Evolutionary conservation across 1,140 invertebrate species (phyloP).

Genomic region (Drosophila lacteicornis): DNA sequence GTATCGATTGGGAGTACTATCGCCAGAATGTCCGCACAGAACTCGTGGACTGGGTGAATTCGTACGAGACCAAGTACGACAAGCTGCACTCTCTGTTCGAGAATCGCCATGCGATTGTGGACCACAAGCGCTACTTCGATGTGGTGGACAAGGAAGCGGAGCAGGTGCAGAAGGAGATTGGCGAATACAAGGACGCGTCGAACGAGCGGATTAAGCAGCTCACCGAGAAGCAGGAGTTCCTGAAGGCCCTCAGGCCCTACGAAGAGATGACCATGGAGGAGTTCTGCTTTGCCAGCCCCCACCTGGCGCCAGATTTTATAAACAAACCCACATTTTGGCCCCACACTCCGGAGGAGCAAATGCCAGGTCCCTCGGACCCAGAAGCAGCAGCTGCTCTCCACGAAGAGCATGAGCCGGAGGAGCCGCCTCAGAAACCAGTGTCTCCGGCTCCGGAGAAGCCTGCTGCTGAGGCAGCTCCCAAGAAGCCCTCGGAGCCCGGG

Average conservation of each 20-base stretch:
- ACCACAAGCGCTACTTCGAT: slow-evolving; percentile 58
- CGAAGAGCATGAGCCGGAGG: slow-evolving; percentile 7
- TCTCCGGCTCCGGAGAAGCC: neutral
- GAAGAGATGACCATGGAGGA: slow-evolving; percentile 96
- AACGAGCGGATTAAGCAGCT: slow-evolving; percentile 50
- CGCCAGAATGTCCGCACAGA: slow-evolving; percentile 59
- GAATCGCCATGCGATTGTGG: slow-evolving; percentile 55
- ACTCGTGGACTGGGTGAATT: slow-evolving; percentile 51
- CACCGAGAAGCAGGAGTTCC: slow-evolving; percentile 2
- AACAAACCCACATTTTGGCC: slow-evolving; percentile 93
- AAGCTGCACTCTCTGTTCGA: slow-evolving; percentile 58
- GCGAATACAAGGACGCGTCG: slow-evolving; percentile 51
- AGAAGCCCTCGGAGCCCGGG: neutral
- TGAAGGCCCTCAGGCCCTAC: slow-evolving; percentile 86
- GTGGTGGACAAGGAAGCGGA: slow-evolving; percentile 31
- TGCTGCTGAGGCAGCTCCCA: neutral
- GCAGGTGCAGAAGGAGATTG: slow-evolving; percentile 25
- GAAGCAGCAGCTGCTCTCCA: slow-evolving; percentile 26
- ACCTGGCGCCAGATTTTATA: slow-evolving; percentile 88
- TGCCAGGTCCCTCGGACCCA: slow-evolving; percentile 47
- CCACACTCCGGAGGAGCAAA: slow-evolving; percentile 87
- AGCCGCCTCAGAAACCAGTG: slow-evolving; percentile 17
- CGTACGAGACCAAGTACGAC: slow-evolving; percentile 65
- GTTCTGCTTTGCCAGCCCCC: slow-evolving; percentile 89
- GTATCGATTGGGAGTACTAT: slow-evolving; percentile 72